These are phyloP conservation scores for Aix galericulata DNA, from an alignment of 2,113 vertebrate genomes.

Conservation along the genomic window DNA sequence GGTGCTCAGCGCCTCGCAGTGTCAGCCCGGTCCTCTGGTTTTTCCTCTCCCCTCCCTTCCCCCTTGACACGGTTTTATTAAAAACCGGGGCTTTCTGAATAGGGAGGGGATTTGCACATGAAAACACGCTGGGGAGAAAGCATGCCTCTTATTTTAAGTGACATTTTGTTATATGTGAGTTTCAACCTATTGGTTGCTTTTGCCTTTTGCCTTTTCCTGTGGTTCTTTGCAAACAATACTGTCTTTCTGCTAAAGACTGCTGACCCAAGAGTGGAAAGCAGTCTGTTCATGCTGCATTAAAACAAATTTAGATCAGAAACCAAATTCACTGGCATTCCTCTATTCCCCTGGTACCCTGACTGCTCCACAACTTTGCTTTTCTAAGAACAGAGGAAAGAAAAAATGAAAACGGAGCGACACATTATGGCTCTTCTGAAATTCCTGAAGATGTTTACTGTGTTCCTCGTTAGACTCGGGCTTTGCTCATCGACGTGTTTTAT, in stretches of 20 bases:
- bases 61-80: background rate
- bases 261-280: conserved; percentile 73
- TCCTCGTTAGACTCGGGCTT: conserved; percentile 13
- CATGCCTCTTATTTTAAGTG: conserved; percentile 24
- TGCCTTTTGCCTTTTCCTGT: conserved; percentile 66
- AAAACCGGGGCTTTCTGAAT: conserved; percentile 19
- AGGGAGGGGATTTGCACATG: conserved; percentile 28
- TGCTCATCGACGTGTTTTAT: background rate
- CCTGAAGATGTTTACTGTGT: conserved; percentile 51
- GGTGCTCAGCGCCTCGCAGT: background rate
- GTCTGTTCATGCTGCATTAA: conserved; percentile 73
- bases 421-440: conserved; percentile 55
- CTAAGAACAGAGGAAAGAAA: conserved; percentile 73
- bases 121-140: conserved; percentile 1
- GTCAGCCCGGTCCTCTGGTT: background rate
- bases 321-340: conserved; percentile 76
- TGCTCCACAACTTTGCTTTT: conserved; percentile 75
- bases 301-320: conserved; percentile 74
- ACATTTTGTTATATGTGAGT: conserved; percentile 6
- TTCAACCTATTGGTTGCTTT: conserved; percentile 54
- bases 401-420: conserved; percentile 57
- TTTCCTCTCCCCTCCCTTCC: background rate
- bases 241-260: conserved; percentile 58
- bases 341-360: conserved; percentile 75
- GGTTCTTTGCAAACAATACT: conserved; percentile 60